Evolutionary conservation across 2,797 vertebrate genomes (phyloP).

Genomic region (Eidolon dupreanum): DNA sequence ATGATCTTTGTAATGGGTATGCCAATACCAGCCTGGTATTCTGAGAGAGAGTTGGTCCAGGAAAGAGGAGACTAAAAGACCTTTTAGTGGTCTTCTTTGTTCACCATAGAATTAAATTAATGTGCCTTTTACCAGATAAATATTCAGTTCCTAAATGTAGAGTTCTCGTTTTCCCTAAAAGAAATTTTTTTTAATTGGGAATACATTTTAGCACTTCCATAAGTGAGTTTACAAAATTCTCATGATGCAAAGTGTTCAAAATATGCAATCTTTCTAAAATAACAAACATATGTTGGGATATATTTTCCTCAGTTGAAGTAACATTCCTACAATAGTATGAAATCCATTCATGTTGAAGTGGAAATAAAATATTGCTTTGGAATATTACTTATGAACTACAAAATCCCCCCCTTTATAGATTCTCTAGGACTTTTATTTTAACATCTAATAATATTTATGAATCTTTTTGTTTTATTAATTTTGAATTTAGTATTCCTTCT

Average conservation of each 20-base stretch:
- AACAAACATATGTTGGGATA: not conserved
- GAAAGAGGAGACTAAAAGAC: constrained; percentile 47
- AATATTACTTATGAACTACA: not conserved
- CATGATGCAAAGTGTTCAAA: constrained; percentile 16
- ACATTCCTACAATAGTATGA: not conserved
- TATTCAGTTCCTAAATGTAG: not conserved
- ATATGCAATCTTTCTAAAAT: not conserved
- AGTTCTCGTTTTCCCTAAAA: not conserved
- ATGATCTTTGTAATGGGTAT: constrained; percentile 1
- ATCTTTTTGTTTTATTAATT: constrained; percentile 9
- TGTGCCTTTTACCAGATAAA: not conserved
- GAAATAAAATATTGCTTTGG: not conserved
- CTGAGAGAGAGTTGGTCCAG: constrained; percentile 30
- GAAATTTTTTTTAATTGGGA: constrained; percentile 36
- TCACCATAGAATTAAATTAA: not conserved
- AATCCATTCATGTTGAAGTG: not conserved
- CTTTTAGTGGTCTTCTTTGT: not conserved
- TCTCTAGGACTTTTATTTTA: not conserved
- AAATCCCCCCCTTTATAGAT: not conserved
- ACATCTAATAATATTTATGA: not conserved
- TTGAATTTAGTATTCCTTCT: not conserved
- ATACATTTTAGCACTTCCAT: constrained; percentile 41
- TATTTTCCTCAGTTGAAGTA: not conserved
- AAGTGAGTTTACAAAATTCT: not conserved
- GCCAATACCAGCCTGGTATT: not conserved